Evolutionary conservation across 2,113 vertebrate species (phyloP), one percentile per base, ranked within the genome.

Genomic region (Tympanuchus pallidicinctus): DNA sequence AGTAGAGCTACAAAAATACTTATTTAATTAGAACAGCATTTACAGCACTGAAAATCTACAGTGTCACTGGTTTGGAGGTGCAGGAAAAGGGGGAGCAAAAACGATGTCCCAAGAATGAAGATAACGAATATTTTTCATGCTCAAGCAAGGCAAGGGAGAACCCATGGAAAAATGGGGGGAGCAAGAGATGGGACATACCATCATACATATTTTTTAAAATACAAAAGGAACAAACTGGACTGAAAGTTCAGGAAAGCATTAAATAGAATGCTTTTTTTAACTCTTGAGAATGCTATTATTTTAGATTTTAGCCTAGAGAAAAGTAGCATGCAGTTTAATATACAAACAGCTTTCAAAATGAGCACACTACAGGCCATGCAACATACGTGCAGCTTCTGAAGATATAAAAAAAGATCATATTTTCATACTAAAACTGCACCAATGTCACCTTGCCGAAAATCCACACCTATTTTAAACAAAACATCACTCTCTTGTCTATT

Each of bases 401-500:
- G 91, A 89, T 72, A 88, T 1, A 90, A 93, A 92, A 95, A 94
- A 94, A 95, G 91, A 94, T 94, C 95, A 38, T 84, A 89, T 95
- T 96, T 97, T 95, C 96, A 95, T 96, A 82, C 92, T 95, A 88
- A 95, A 97, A 96, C 81, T 94, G 96, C 97, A 97, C 91, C 95
- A 97, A 97, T 97, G 97, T 97, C 97, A 98, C 97, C 97, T 97
- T 96, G 93, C 93, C 95, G 82, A 93, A 97, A 86, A 86, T 90
- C 90, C 89, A 96, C 91, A 94, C 89, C 95, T 95, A 86, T 96
- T 89, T 96, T 42, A 88, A 92, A 84, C 82, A 89, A 59, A 90
- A 84, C 59, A 77, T 22, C 75, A 63, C 78, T 85, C 92, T 94
- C 92, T 66, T 47, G 72, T 71, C 90, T 92, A 43, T 32, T 77